Evolutionary conservation across 2,888 invertebrate genomes (phyloP), one percentile per base, ranked within the genome.

Genomic region (Trachelus stipa): DNA sequence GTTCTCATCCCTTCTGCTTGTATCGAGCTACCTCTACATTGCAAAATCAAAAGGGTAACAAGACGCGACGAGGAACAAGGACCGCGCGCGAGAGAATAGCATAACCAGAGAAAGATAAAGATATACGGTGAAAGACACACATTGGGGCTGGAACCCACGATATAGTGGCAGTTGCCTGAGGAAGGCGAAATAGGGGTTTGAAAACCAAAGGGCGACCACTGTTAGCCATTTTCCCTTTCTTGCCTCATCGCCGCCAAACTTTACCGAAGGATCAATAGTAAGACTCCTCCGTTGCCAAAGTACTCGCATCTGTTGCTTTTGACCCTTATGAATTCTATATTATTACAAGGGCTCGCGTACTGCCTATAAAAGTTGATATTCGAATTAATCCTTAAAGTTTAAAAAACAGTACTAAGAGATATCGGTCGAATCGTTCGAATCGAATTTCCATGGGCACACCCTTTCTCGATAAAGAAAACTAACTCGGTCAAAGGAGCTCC

Each of bases 221-320:
- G 81, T 77, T 79, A 79, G 80, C 80, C 87, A 88, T 89, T 89
- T 89, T 89, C 87, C 85, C 88, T 89, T 88, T 89, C 83, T 86
- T 84, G 84, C 80, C 82, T 87, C 82, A 85, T 85, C 82, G 86
- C 85, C 23, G 83, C 83, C 83, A 81, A 88, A 86, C 87, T 82
- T 76, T 75, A 31, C 76, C 69, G 78, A 76, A 79, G 77, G 79
- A 83, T 83, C 83, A 82, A 82, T 82, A 83, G 81, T 15, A 82
- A 79, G 81, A 81, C 79, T 82, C 78, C 82, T 82, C 81, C 81
- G 15, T 71, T 31, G 31, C 23, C 56, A 9, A 56, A 56, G 23
- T 56, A 56, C 23, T 56, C 23, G 23, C 9, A 56, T 56, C 56
- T 9, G 56, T 56, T 23, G 9, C 56, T 56, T 56, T 56, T 23